Evolutionary conservation across 2,797 vertebrate species (phyloP).

Genomic region (Falco biarmicus): DNA sequence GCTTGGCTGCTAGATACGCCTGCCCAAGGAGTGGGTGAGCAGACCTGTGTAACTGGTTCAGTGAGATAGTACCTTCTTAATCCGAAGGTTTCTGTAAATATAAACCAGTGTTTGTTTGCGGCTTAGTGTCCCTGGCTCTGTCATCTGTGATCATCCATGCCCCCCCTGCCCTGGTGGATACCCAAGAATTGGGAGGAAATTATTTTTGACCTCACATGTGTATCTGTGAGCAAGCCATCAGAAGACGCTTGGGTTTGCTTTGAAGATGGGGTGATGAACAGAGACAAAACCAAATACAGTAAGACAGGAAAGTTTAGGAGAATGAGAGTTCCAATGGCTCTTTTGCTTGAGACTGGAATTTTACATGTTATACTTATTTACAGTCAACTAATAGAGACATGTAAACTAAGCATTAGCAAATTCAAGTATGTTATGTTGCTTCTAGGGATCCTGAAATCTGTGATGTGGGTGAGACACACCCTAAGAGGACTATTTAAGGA

Average conservation of each 20-base stretch:
- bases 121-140: neutral
- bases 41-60: constrained; percentile 25
- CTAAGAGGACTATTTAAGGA: neutral
- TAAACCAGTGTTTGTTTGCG: neutral
- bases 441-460: neutral
- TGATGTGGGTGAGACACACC: constrained; percentile 15
- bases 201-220: neutral
- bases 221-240: neutral
- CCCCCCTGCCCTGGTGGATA: neutral
- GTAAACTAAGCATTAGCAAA: neutral
- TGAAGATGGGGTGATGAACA: neutral
- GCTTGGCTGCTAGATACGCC: neutral
- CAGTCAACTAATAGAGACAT: neutral
- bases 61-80: neutral
- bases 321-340: neutral
- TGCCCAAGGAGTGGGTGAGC: neutral
- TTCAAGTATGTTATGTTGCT: neutral
- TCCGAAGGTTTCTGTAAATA: neutral
- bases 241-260: neutral
- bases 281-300: neutral
- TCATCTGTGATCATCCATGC: neutral
- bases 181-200: neutral
- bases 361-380: neutral
- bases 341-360: neutral
- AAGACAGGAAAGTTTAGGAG: neutral